Evolutionary conservation across 2,113 vertebrate species (phyloP), one percentile per base, ranked within the genome.

Genomic region (Lanius collurio): DNA sequence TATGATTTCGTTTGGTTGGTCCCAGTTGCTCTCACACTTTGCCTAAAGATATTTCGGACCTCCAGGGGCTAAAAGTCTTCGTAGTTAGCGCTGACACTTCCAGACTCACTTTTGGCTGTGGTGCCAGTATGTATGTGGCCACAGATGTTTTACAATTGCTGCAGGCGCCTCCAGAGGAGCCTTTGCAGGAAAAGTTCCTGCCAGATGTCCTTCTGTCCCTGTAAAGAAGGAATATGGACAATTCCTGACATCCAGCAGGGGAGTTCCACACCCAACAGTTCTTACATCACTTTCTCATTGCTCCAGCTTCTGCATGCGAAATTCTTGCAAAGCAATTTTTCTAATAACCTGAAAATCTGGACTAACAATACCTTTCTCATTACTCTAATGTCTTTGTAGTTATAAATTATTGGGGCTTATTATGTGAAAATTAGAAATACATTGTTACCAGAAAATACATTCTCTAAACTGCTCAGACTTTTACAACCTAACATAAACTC

Each of bases 401-500:
- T 97, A 93, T 89, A 90, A 95, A 13, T 97, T 97, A 93, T 93
- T 65, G 74, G 37, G 93, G 73, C 88, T 96, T 98, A 96, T 98
- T 98, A 97, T 88, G 91, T 97, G 97, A 98, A 98, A 98, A 98
- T 97, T 98, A 98, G 97, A 98, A 98, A 97, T 97, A 96, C 86
- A 96, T 98, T 97, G 97, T 96, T 98, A 97, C 96, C 94, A 91
- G 80, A 91, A 96, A 97, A 98, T 95, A 96, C 93, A 95, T 97
- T 97, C 92, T 95, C 95, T 97, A 92, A 93, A 82, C 89, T 94
- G 65, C 22, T 33, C 84, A 97, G 93, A 89, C 96, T 96, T 96
- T 98, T 98, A 96, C 92, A 97, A 95, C 97, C 95, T 98, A 96
- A 97, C 93, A 97, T 95, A 97, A 98, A 97, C 93, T 97, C 96